A percentile compares a stretch with the other conserved stretches of the same genome.
phyloP scores from a whole-genome alignment of 1,140 invertebrate genomes.

The Pseudoatta argentina region DNA sequence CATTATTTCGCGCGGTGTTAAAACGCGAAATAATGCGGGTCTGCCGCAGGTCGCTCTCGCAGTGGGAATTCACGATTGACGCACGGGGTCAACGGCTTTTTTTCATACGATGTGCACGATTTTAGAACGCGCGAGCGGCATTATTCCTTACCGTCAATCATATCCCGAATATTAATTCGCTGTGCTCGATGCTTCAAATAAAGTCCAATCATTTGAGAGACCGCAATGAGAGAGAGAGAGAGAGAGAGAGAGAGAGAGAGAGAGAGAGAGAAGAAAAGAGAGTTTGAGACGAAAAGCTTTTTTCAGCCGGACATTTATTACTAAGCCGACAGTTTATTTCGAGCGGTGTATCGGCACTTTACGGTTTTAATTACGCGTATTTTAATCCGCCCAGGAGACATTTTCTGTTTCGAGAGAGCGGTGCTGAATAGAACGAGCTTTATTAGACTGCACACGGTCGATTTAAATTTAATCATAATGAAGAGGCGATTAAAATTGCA shows the following conservation, averaged over 20 bases:
- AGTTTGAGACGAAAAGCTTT: slow-evolving; percentile 81
- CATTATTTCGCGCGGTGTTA: slow-evolving; percentile 62
- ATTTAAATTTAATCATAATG: slow-evolving; percentile 86
- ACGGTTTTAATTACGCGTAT: slow-evolving; percentile 84
- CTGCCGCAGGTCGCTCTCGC: not conserved
- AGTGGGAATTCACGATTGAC: slow-evolving; percentile 43
- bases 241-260: too few species aligned
- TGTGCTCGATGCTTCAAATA: slow-evolving; percentile 81
- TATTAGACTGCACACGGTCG: slow-evolving; percentile 79
- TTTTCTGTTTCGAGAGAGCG: slow-evolving; percentile 77
- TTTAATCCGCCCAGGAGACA: slow-evolving; percentile 81
- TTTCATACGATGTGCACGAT: slow-evolving; percentile 55
- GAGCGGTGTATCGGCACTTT: slow-evolving; percentile 81
- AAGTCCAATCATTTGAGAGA: slow-evolving; percentile 80
- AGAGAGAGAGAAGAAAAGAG: not conserved
- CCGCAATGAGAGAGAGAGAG: not conserved
- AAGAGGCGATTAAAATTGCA: slow-evolving; percentile 86
- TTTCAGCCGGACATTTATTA: slow-evolving; percentile 79
- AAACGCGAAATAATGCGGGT: slow-evolving; percentile 48
- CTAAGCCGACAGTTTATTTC: slow-evolving; percentile 82
- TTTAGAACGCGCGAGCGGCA: slow-evolving; percentile 63
- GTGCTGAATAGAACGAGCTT: slow-evolving; percentile 78
- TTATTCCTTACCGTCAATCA: slow-evolving; percentile 76
- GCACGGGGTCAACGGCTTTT: slow-evolving; percentile 72
- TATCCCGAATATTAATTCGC: slow-evolving; percentile 74